Percentiles rank a stretch among this genome's conserved stretches.
These are phyloP conservation scores for Phylloscopus whistleri DNA, from an alignment of 2,113 vertebrate species.

Conservation along the genomic window DNA sequence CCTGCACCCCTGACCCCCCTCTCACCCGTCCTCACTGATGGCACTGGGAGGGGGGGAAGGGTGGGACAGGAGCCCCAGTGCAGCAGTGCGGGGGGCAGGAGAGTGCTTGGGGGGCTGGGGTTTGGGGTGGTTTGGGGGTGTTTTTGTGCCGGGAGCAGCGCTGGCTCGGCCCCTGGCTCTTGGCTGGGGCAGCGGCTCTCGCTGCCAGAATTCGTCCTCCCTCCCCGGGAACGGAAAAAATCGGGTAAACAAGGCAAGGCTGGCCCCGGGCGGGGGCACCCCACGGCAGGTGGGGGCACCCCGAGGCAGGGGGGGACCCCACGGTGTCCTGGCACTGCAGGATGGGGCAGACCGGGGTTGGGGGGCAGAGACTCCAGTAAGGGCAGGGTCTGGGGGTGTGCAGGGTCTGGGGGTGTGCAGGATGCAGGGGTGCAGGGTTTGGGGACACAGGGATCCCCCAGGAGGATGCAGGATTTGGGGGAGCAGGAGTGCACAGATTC, in stretches of 20 bases:
- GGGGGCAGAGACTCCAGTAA: background rate
- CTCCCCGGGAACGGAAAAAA: constrained; percentile 19
- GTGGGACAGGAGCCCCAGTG: background rate
- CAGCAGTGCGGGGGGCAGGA: background rate
- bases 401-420: background rate
- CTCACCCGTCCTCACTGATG: accelerated
- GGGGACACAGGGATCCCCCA: background rate
- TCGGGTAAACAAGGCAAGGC: constrained; percentile 24
- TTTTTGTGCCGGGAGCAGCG: background rate
- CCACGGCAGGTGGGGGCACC: background rate
- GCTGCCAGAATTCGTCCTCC: constrained; percentile 14
- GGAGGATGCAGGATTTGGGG: background rate
- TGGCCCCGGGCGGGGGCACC: background rate
- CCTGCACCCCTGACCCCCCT: background rate
- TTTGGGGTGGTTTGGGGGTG: background rate
- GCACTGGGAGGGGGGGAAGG: accelerated
- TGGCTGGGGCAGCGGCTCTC: background rate
- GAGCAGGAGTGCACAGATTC: background rate
- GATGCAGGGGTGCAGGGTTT: background rate
- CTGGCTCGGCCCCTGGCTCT: background rate
- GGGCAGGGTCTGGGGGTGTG: background rate
- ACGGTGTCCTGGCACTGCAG: accelerated
- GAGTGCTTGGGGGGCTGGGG: background rate
- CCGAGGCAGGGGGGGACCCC: background rate
- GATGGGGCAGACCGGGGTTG: background rate